Conservation (phyloP, 2,888 invertebrate species). For the Ophraella communa region DNA sequence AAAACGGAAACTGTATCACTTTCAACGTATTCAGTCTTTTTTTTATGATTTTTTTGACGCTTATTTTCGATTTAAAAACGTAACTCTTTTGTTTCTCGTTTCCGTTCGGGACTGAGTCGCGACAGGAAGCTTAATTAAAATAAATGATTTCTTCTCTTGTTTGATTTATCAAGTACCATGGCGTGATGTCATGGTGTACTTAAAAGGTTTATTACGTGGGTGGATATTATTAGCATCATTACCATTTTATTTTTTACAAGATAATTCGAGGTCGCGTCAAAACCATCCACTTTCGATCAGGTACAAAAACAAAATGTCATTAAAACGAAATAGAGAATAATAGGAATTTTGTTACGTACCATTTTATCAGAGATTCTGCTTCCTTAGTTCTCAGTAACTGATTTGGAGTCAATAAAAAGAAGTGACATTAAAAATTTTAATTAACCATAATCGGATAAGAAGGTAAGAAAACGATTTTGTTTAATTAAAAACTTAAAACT, state of each 20-base stretch:
- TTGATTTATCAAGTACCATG: slow-evolving; percentile 41
- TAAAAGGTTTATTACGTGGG: slow-evolving; percentile 39
- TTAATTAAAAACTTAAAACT: no score
- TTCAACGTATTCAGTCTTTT: slow-evolving; percentile 11
- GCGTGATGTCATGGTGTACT: slow-evolving; percentile 43
- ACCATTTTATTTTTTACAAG: slow-evolving; percentile 25
- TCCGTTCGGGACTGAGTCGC: slow-evolving; percentile 42
- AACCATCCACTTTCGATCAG: slow-evolving; percentile 1
- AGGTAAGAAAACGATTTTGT: no score
- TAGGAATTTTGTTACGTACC: no score
- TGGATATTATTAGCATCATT: slow-evolving; percentile 39
- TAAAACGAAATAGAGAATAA: no score
- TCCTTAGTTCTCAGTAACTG: no score
- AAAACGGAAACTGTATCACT: slow-evolving; percentile 16
- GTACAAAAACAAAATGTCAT: not conserved
- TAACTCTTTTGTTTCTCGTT: slow-evolving; percentile 41
- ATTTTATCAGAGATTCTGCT: no score
- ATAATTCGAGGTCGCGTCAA: slow-evolving; percentile 20
- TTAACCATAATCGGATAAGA: no score
- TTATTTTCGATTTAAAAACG: slow-evolving; percentile 32
- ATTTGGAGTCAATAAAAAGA: no score
- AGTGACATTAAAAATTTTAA: no score
- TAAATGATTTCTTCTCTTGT: slow-evolving; percentile 46
- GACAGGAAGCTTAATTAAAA: slow-evolving; percentile 47
- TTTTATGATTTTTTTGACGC: slow-evolving; percentile 28